A percentile compares a stretch with the other conserved stretches of the same genome.
Evolutionary conservation across 2,888 invertebrate species (phyloP).

Genomic region (Diachrysia chrysitis): DNA sequence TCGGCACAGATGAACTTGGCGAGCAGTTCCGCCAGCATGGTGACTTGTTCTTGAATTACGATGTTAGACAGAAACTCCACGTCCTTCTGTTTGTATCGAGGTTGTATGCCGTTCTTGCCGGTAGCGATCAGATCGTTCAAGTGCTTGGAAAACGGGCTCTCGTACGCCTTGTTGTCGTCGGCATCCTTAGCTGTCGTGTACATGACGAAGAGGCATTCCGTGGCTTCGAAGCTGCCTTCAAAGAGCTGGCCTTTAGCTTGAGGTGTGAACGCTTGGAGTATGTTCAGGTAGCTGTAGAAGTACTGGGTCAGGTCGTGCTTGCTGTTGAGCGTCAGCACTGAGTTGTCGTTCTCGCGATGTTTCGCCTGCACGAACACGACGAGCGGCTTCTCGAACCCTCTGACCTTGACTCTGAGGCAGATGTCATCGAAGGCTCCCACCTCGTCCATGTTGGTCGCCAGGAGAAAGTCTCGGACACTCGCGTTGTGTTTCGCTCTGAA

Average conservation of each 20-base stretch:
- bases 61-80: conserved; percentile 31
- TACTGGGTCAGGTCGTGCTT: conserved; percentile 32
- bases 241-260: conserved; percentile 30
- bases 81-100: conserved; percentile 20
- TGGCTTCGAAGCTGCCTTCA: conserved; percentile 23
- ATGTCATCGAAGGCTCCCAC: conserved; percentile 55
- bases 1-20: conserved; percentile 22
- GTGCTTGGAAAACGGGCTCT: conserved; percentile 1
- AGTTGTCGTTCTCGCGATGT: conserved; percentile 43
- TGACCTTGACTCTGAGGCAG: conserved; percentile 40
- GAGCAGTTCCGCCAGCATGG: conserved; percentile 26
- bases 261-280: conserved; percentile 28
- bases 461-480: conserved; percentile 38
- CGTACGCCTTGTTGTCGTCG: conserved; percentile 9
- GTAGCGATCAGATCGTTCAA: conserved; percentile 40
- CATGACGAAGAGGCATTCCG: conserved; percentile 43
- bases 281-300: conserved; percentile 36
- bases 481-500: conserved; percentile 36
- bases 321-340: conserved; percentile 19
- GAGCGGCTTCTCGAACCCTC: conserved; percentile 23
- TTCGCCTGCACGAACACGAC: conserved; percentile 49
- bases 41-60: conserved; percentile 35
- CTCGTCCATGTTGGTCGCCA: conserved; percentile 50
- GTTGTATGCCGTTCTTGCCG: conserved; percentile 19
- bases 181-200: conserved; percentile 49